Percentiles rank a stretch among this genome's conserved stretches.
Conservation (phyloP, 2,888 invertebrate genomes). For the Scaptomyza tumidula region DNA sequence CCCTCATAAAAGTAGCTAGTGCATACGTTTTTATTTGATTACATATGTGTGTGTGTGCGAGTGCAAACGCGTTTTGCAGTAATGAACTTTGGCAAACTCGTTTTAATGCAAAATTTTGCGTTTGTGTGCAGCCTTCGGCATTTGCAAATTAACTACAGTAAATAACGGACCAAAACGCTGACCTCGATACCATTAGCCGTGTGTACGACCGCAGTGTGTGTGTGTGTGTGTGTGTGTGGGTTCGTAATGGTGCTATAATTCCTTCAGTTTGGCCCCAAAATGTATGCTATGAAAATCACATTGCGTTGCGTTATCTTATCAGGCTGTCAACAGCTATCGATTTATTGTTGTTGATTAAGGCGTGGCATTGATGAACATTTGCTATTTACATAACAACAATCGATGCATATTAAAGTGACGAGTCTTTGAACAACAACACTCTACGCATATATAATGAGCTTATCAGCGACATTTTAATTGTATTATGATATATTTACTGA, state of each 20-base stretch:
- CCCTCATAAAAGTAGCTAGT: slow-evolving; percentile 23
- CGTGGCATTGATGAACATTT: slow-evolving; percentile 22
- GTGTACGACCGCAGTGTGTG: too few species aligned
- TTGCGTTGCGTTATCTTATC: slow-evolving; percentile 58
- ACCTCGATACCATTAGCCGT: slow-evolving; percentile 30
- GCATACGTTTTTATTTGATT: slow-evolving; percentile 7
- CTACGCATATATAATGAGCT: slow-evolving; percentile 26
- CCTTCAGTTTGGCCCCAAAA: slow-evolving; percentile 41
- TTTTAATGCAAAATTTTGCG: slow-evolving; percentile 40
- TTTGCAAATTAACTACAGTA: slow-evolving; percentile 73
- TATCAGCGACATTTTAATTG: slow-evolving; percentile 19
- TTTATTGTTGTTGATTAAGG: slow-evolving; percentile 31
- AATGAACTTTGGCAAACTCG: slow-evolving; percentile 1
- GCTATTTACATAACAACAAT: neutral
- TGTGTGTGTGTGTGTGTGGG: neutral
- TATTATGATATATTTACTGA: slow-evolving; percentile 45
- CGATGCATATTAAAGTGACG: slow-evolving; percentile 10
- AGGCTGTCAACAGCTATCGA: slow-evolving; percentile 53
- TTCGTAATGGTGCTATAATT: slow-evolving; percentile 38
- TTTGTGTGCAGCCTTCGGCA: slow-evolving; percentile 58
- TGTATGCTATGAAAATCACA: slow-evolving; percentile 45
- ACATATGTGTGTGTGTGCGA: slow-evolving; percentile 6
- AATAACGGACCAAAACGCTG: slow-evolving; percentile 47
- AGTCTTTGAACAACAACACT: neutral
- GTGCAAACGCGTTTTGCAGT: neutral